Evolutionary conservation across 2,797 vertebrate species (phyloP), one percentile per base, ranked within the genome.

Genomic region (Chiroxiphia lanceolata): DNA sequence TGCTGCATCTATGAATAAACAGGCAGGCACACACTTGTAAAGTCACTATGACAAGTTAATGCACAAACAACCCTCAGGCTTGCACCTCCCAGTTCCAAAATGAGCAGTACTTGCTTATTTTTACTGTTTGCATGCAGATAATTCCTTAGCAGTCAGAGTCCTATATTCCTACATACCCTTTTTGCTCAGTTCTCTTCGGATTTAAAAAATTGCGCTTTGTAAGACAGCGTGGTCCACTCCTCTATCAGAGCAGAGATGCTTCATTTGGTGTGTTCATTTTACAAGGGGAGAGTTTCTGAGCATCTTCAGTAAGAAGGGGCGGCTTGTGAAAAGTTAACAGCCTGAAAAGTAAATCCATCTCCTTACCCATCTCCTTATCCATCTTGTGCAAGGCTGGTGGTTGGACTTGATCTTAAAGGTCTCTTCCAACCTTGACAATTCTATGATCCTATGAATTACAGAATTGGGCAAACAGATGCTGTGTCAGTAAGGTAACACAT

Each of bases 1-100:
- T 7, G 2, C 59, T 81, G 84, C 84, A 85, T 63, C 84, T 75
- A 9, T 68, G 76, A 80, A 91, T 44, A 92, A 95, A 95, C 71
- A 93, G 92, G 57, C 93, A 95, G 79, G 96, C 69, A 91, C 45
- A 64, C 82, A 64, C 94, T 96, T 96, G 94, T 83, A 93, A 93
- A 95, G 84, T 89, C 81, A 87, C 95, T 86, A 59, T 13, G 84
- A 91, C 84, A 95, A 92, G 93, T 68, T 80, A 93, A 85, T 78
- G 79, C 94, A 83, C 79, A 91, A 94, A 93, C 69, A 89, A 40
- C 87, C 79, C 84, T 85, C 56, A 47, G 92, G 84, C 89, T 71
- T 80, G 42, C 79, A 83, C 82, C 89, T 96, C 84, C 78, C 91
- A 27, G 71, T 51, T 92, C 89, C 92, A 91, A 92, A 95, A 89